Evolutionary conservation across 2,888 invertebrate species (phyloP).

Genomic region (Orgyia antiqua): DNA sequence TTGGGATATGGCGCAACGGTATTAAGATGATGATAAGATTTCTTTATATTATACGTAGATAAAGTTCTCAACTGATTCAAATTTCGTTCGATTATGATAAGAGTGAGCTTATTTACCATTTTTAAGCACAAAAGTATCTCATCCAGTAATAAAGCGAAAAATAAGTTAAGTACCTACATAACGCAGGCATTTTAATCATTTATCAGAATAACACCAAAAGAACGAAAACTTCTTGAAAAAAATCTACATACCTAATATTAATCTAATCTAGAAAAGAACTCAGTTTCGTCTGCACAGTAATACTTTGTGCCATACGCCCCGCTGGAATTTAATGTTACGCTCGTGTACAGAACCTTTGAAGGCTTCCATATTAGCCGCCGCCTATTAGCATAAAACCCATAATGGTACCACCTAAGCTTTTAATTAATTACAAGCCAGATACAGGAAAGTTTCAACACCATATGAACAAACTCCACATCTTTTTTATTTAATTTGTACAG

Average conservation of each 20-base stretch:
- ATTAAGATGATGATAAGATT: too few species aligned
- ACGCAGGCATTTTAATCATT: conserved; percentile 34
- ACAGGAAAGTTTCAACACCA: conserved; percentile 40
- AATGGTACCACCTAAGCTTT: conserved; percentile 63
- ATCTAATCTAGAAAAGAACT: conserved; percentile 43
- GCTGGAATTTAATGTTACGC: conserved; percentile 61
- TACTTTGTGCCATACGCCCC: conserved; percentile 45
- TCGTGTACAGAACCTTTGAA: conserved; percentile 53
- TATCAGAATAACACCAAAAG: too few species aligned
- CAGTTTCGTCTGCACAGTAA: conserved; percentile 24
- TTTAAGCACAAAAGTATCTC: too few species aligned
- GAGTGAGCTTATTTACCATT: too few species aligned
- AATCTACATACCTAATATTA: too few species aligned
- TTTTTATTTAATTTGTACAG: conserved; percentile 49
- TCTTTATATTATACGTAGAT: too few species aligned
- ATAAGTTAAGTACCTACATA: conserved; percentile 18
- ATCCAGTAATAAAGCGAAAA: conserved; percentile 4
- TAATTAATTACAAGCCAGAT: conserved; percentile 69
- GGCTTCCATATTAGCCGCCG: conserved; percentile 58
- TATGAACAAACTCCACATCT: conserved; percentile 33
- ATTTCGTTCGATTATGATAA: too few species aligned
- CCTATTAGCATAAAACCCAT: conserved; percentile 72
- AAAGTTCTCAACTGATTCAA: too few species aligned
- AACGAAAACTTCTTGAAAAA: too few species aligned
- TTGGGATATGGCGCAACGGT: too few species aligned